Evolutionary conservation across 1,140 invertebrate species (phyloP).

Genomic region (Drosophila fuyamai): DNA sequence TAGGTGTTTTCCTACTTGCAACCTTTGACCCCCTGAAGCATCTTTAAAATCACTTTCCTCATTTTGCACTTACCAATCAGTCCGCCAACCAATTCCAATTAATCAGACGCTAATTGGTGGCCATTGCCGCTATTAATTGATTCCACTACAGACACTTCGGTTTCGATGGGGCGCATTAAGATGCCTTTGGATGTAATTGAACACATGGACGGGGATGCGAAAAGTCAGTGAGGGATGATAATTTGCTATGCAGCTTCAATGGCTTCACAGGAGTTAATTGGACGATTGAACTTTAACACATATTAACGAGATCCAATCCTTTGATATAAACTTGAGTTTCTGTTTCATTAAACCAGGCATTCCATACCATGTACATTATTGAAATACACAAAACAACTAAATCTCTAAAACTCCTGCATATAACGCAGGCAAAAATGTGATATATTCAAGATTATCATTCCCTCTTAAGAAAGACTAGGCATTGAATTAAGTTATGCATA

Average conservation of each 20-base stretch:
- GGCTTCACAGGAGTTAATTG: conserved; percentile 44
- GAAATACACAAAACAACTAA: too few relatives aligned
- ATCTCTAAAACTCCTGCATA: too few relatives aligned
- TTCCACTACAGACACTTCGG: conserved; percentile 28
- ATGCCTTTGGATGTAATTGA: conserved; percentile 57
- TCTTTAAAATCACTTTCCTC: conserved; percentile 1
- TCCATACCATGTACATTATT: too few relatives aligned
- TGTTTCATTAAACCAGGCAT: too few relatives aligned
- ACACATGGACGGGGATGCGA: conserved; percentile 9
- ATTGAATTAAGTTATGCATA: too few relatives aligned
- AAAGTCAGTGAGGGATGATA: neutral
- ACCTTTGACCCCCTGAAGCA: neutral
- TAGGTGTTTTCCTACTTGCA: neutral
- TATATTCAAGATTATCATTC: too few relatives aligned
- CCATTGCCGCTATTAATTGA: conserved; percentile 67
- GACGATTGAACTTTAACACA: too few relatives aligned
- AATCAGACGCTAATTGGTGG: conserved; percentile 57
- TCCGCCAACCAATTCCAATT: conserved; percentile 48
- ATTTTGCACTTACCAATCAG: neutral
- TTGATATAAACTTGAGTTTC: too few relatives aligned
- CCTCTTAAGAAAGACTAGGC: too few relatives aligned
- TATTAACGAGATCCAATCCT: too few relatives aligned
- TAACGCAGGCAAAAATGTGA: too few relatives aligned
- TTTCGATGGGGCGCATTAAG: conserved; percentile 25
- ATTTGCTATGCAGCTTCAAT: conserved; percentile 21